phyloP scores from a whole-genome alignment of 1,140 invertebrate species.

The Hylaeus anthracinus region DNA sequence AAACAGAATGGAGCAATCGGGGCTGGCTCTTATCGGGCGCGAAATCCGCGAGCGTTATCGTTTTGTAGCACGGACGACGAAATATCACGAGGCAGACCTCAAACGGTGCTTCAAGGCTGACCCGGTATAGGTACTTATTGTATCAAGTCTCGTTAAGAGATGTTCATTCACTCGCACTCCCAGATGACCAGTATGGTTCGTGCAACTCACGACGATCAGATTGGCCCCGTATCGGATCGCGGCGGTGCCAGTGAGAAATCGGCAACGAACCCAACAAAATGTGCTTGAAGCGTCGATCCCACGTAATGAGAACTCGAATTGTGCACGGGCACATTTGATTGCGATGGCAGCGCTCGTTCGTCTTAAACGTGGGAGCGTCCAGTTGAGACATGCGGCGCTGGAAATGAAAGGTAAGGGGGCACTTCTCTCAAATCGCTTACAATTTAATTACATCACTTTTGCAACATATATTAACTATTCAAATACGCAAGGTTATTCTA shows the following conservation, averaged over 20 bases:
- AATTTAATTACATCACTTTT: neutral
- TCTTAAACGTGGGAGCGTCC: constrained; percentile 82
- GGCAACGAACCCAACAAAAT: constrained; percentile 38
- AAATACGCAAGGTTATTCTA: too few relatives aligned
- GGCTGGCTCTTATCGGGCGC: neutral
- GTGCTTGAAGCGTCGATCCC: constrained; percentile 58
- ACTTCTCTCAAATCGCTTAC: neutral
- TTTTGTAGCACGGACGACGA: constrained; percentile 21
- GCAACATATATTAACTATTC: too few relatives aligned
- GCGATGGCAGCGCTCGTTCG: constrained; percentile 78
- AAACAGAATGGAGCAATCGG: neutral
- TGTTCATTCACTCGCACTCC: constrained; percentile 76
- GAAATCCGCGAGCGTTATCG: constrained; percentile 18
- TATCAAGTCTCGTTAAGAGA: constrained; percentile 80
- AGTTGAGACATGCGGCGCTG: constrained; percentile 82
- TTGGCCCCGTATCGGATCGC: constrained; percentile 39
- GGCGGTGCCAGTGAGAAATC: constrained; percentile 19
- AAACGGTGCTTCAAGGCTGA: constrained; percentile 75
- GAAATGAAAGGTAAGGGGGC: constrained; percentile 80
- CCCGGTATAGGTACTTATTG: constrained; percentile 79
- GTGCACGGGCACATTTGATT: constrained; percentile 42
- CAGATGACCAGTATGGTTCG: constrained; percentile 62
- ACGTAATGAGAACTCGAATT: constrained; percentile 34
- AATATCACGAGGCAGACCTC: constrained; percentile 46
- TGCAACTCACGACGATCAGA: constrained; percentile 58